These are phyloP conservation scores for Oligia fasciuncula DNA, from an alignment of 2,888 invertebrate species.

Conservation along the genomic window DNA sequence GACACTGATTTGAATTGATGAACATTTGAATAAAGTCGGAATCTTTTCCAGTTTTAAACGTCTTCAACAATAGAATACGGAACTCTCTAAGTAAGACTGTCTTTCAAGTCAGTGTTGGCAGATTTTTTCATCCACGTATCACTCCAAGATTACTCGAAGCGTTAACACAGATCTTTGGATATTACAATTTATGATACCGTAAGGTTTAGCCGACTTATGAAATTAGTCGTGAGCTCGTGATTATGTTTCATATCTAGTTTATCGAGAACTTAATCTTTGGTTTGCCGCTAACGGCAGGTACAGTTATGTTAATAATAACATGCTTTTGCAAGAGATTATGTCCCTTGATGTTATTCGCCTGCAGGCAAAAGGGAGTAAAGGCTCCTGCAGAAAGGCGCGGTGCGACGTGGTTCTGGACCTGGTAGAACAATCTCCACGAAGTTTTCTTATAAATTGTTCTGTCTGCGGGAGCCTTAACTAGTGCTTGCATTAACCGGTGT, in stretches of 20 bases:
- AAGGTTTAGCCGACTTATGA: slow-evolving; percentile 45
- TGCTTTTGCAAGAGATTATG: slow-evolving; percentile 12
- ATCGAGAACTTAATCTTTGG: slow-evolving; percentile 14
- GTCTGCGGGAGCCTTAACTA: no score
- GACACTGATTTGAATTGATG: slow-evolving; percentile 4
- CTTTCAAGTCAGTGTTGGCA: neutral
- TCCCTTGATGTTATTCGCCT: neutral
- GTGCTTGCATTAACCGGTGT: no score
- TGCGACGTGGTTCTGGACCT: no score
- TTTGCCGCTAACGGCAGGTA: slow-evolving; percentile 9
- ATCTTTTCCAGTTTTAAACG: neutral
- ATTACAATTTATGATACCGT: slow-evolving; percentile 40
- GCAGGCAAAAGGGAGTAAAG: neutral
- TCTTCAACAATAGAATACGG: slow-evolving; percentile 20
- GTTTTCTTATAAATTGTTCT: no score
- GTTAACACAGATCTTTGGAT: slow-evolving; percentile 51
- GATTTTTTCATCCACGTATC: slow-evolving; percentile 21
- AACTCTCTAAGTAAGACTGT: neutral
- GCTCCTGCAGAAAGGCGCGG: neutral
- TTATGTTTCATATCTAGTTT: slow-evolving; percentile 33
- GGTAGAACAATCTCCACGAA: no score
- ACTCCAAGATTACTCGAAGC: slow-evolving; percentile 24
- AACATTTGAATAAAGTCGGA: neutral
- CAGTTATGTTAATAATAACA: slow-evolving; percentile 8
- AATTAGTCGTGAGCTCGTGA: slow-evolving; percentile 45